phyloP scores from a whole-genome alignment of 2,888 invertebrate genomes.

The Dorcus parallelipipedus region DNA sequence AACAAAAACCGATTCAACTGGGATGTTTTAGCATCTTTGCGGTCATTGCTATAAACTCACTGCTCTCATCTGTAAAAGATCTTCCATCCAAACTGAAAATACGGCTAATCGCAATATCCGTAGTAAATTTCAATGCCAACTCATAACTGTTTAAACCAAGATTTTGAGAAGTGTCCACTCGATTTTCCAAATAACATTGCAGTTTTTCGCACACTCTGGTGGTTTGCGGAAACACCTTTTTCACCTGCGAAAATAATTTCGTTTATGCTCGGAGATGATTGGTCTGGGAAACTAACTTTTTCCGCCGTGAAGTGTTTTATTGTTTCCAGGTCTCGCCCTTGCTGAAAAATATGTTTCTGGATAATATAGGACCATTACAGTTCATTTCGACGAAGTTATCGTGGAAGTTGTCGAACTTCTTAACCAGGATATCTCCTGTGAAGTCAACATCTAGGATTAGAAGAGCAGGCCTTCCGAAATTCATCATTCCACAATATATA shows the following conservation, averaged over 20 bases:
- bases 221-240: constrained; percentile 8
- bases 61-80: constrained; percentile 37
- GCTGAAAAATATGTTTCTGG: constrained; percentile 45
- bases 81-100: constrained; percentile 49
- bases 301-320: constrained; percentile 48
- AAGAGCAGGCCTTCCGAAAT: constrained; percentile 29
- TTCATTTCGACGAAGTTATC: constrained; percentile 35
- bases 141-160: constrained; percentile 17
- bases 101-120: constrained; percentile 49
- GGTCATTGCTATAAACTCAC: constrained; percentile 31
- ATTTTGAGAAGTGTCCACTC: too few relatives aligned
- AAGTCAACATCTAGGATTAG: constrained; percentile 35
- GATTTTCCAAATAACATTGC: not conserved
- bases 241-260: constrained; percentile 1
- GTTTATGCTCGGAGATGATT: too few relatives aligned
- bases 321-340: constrained; percentile 47
- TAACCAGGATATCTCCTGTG: constrained; percentile 38
- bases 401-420: constrained; percentile 33
- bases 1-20: constrained; percentile 6
- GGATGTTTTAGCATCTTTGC: constrained; percentile 23
- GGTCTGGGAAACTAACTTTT: constrained; percentile 32
- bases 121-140: constrained; percentile 31
- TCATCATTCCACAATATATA: constrained; percentile 36
- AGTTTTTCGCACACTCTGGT: not conserved
- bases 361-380: constrained; percentile 45